These are phyloP conservation scores for Tubulanus polymorphus DNA, from an alignment of 2,888 invertebrate genomes.

Conservation along the genomic window DNA sequence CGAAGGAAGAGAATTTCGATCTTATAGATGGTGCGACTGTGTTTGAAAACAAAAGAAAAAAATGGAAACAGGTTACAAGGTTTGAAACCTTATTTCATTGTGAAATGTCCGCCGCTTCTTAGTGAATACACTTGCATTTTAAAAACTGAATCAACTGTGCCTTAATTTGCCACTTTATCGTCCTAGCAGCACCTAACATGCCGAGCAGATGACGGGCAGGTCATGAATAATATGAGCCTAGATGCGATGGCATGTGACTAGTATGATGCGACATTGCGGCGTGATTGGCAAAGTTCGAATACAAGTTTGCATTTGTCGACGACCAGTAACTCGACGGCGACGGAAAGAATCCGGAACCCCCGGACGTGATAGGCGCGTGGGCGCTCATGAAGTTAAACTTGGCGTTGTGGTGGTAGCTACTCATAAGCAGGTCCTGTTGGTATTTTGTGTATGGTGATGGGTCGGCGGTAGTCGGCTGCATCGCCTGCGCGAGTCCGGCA, in stretches of 20 bases:
- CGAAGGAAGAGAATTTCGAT: too few species aligned
- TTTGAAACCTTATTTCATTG: too few species aligned
- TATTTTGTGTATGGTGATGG: conserved; percentile 92
- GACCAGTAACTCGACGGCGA: conserved; percentile 42
- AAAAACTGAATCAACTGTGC: too few species aligned
- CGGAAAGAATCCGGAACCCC: conserved; percentile 38
- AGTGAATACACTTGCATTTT: too few species aligned
- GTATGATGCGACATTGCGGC: conserved; percentile 69
- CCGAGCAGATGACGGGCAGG: too few species aligned
- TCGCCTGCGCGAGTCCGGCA: conserved; percentile 75
- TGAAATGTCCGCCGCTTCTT: too few species aligned
- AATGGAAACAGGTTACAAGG: too few species aligned
- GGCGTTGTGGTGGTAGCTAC: conserved; percentile 63
- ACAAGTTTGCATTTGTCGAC: conserved; percentile 33
- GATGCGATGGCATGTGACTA: conserved; percentile 79
- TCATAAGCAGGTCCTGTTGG: conserved; percentile 95
- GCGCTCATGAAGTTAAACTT: conserved; percentile 85
- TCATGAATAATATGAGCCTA: conserved; percentile 64
- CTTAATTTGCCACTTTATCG: too few species aligned
- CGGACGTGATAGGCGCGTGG: conserved; percentile 34
- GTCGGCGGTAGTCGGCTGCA: conserved; percentile 69
- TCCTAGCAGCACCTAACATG: too few species aligned
- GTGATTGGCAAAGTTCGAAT: conserved; percentile 61
- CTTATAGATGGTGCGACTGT: too few species aligned
- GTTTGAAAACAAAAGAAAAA: too few species aligned